phyloP scores from a whole-genome alignment of 2,888 invertebrate species.

The Tortricodes alternella region DNA sequence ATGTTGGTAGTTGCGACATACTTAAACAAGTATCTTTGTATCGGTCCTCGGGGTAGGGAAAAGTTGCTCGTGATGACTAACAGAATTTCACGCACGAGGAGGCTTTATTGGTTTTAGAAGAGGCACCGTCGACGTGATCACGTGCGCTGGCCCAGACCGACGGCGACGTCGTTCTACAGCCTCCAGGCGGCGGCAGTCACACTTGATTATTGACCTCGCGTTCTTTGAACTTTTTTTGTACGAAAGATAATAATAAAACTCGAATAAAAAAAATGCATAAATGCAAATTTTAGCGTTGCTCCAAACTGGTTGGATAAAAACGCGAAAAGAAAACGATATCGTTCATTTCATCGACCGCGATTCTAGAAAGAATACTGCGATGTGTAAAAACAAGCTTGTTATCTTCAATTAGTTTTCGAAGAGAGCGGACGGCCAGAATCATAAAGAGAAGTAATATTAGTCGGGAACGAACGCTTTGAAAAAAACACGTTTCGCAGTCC shows the following conservation, averaged over 20 bases:
- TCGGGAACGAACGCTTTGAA: slow-evolving; percentile 47
- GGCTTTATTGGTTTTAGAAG: slow-evolving; percentile 45
- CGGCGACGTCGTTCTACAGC: neutral
- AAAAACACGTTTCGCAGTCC: slow-evolving; percentile 51
- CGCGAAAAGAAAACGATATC: slow-evolving; percentile 61
- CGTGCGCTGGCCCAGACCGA: slow-evolving; percentile 37
- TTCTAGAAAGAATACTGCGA: slow-evolving; percentile 59
- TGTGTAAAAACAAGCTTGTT: slow-evolving; percentile 72
- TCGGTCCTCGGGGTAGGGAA: slow-evolving; percentile 23
- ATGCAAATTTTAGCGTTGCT: slow-evolving; percentile 39
- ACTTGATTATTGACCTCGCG: slow-evolving; percentile 12
- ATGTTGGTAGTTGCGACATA: slow-evolving; percentile 11
- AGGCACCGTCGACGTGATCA: slow-evolving; percentile 44
- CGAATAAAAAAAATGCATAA: slow-evolving; percentile 28
- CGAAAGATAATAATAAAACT: slow-evolving; percentile 18
- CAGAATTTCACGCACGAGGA: slow-evolving; percentile 45
- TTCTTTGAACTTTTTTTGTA: slow-evolving; percentile 13
- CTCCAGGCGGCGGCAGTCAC: slow-evolving; percentile 18
- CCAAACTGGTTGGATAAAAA: slow-evolving; percentile 45
- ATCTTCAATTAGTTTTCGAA: slow-evolving; percentile 75
- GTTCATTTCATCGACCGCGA: slow-evolving; percentile 49
- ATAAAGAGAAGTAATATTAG: slow-evolving; percentile 64
- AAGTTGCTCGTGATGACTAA: slow-evolving; percentile 36
- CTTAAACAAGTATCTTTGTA: slow-evolving; percentile 9
- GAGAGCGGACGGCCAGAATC: slow-evolving; percentile 60